Conservation (phyloP, 2,113 vertebrate species). For the Thalassoma bifasciatum region DNA sequence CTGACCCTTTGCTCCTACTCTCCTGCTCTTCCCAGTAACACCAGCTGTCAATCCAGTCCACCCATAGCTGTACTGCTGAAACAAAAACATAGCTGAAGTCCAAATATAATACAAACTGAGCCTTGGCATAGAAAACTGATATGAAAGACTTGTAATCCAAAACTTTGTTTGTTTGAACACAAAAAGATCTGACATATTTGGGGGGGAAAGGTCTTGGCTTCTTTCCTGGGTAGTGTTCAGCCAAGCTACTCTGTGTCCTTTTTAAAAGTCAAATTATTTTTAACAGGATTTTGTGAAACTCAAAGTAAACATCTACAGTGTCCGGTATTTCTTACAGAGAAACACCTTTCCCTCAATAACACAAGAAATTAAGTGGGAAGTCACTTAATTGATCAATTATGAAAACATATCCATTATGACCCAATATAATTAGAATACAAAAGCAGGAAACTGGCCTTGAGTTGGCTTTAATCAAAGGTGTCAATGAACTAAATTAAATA, state of each 20-base stretch:
- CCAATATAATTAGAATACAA: background rate
- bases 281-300: no score
- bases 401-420: background rate
- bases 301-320: background rate
- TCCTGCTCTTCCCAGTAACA: constrained; percentile 52
- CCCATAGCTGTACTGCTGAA: constrained; percentile 16
- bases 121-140: background rate
- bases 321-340: background rate
- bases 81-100: constrained; percentile 25
- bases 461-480: background rate
- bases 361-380: background rate
- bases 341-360: background rate
- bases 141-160: background rate
- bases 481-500: background rate
- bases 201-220: background rate
- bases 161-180: constrained; percentile 37
- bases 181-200: constrained; percentile 37
- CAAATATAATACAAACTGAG: constrained; percentile 13
- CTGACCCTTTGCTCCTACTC: constrained; percentile 51
- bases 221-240: no score
- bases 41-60: constrained; percentile 60
- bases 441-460: background rate
- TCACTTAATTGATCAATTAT: background rate
- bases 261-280: no score
- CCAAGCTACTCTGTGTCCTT: no score